Evolutionary conservation across 1,140 invertebrate genomes (phyloP).

Genomic region (Brachystomella parvula): DNA sequence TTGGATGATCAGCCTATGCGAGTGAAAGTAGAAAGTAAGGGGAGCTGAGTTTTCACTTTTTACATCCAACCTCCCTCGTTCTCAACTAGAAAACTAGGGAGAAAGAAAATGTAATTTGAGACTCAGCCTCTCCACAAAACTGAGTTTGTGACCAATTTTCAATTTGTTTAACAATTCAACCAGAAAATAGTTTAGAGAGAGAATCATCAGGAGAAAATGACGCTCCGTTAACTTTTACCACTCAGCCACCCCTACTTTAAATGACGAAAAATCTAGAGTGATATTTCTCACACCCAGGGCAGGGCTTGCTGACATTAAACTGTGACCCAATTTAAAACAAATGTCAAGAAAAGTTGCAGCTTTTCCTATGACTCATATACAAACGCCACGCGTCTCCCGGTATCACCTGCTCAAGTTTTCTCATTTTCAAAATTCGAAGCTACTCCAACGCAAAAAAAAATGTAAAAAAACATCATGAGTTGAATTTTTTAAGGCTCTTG

Average conservation of each 20-base stretch:
- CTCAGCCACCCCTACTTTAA: neutral
- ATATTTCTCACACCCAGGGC: neutral
- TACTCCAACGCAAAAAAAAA: too few relatives aligned
- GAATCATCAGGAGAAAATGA: constrained; percentile 5
- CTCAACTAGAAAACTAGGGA: neutral
- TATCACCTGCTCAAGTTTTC: too few relatives aligned
- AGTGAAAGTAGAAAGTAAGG: too few relatives aligned
- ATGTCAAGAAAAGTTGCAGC: too few relatives aligned
- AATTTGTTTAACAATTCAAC: constrained; percentile 13
- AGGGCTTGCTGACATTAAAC: neutral
- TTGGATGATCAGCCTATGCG: too few relatives aligned
- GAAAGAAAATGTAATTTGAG: constrained; percentile 6
- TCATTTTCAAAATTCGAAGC: too few relatives aligned
- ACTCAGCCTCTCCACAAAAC: neutral
- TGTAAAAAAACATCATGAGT: too few relatives aligned
- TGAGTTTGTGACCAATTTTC: constrained; percentile 10
- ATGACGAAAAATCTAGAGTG: neutral
- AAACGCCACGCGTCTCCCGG: too few relatives aligned
- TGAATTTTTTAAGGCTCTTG: too few relatives aligned
- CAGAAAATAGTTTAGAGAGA: constrained; percentile 10
- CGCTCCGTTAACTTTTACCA: constrained; percentile 11
- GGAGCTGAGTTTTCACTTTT: too few relatives aligned
- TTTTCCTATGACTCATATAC: too few relatives aligned
- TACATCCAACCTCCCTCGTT: neutral
- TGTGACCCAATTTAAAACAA: constrained; percentile 3